These are phyloP conservation scores for Gadus chalcogrammus DNA, from an alignment of 2,113 vertebrate genomes.

Conservation along the genomic window DNA sequence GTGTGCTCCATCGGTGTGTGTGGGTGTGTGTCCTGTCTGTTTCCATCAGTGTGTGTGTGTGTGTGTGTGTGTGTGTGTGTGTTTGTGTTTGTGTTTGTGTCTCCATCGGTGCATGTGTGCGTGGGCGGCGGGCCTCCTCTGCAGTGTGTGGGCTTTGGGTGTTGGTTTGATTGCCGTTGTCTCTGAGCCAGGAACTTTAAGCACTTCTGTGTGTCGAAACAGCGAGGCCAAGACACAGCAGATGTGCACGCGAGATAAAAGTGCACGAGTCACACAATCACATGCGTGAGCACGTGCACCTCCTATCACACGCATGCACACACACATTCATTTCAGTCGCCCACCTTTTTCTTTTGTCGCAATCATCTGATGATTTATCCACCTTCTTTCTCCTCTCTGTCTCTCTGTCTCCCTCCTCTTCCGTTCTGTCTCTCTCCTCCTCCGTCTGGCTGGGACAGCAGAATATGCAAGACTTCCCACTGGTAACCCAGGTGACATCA, in stretches of 20 bases:
- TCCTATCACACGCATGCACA: neutral
- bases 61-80: constrained; percentile 16
- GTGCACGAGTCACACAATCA: neutral
- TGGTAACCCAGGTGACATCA: neutral
- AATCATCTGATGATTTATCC: constrained; percentile 4
- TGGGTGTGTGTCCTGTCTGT: too few species aligned
- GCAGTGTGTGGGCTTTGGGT: constrained; percentile 53
- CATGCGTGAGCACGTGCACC: neutral
- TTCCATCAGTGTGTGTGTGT: neutral
- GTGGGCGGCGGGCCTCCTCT: constrained; percentile 39
- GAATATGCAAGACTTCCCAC: constrained; percentile 1
- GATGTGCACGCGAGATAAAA: constrained; percentile 27
- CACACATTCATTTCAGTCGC: neutral
- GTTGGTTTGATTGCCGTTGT: constrained; percentile 57
- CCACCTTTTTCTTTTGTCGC: neutral
- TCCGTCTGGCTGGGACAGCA: neutral
- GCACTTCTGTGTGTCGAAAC: constrained; percentile 41
- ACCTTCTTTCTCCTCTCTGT: neutral
- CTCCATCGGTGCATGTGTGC: constrained; percentile 3
- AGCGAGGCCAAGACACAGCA: constrained; percentile 26
- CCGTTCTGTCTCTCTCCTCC: too few species aligned
- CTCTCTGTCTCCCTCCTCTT: constrained; percentile 1
- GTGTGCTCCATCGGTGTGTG: too few species aligned
- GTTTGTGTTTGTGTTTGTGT: neutral
- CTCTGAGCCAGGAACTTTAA: constrained; percentile 40